Percentiles rank a stretch among this genome's conserved stretches.
Conservation (phyloP, 2,888 invertebrate species). For the Brachyptera putata region DNA sequence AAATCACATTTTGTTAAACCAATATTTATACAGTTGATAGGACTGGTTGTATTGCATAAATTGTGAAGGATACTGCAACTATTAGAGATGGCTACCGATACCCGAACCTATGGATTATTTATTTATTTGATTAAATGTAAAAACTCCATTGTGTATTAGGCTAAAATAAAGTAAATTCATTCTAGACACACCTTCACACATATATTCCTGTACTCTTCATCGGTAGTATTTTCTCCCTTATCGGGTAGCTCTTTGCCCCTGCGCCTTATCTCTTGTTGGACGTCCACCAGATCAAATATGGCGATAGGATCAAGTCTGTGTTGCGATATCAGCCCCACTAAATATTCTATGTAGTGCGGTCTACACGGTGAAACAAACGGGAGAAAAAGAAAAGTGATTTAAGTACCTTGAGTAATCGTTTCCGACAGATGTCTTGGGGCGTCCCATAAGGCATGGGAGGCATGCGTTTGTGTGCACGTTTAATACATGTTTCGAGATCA, state of each 20-base stretch:
- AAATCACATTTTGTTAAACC: too few species aligned
- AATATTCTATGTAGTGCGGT: constrained; percentile 92
- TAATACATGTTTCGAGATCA: constrained; percentile 77
- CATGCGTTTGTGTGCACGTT: constrained; percentile 65
- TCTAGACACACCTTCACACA: constrained; percentile 82
- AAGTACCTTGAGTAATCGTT: constrained; percentile 59
- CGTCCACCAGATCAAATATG: constrained; percentile 81
- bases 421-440: constrained; percentile 60
- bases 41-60: too few species aligned
- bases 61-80: too few species aligned
- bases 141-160: too few species aligned
- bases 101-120: too few species aligned
- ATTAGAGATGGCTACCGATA: too few species aligned
- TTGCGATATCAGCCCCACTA: constrained; percentile 81
- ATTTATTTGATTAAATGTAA: too few species aligned
- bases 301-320: constrained; percentile 82
- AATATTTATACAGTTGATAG: too few species aligned
- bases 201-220: constrained; percentile 77
- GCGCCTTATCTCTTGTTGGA: constrained; percentile 80
- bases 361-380: constrained; percentile 53
- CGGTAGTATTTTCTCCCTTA: constrained; percentile 73
- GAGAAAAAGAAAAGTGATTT: constrained; percentile 27
- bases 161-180: too few species aligned
- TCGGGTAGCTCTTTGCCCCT: constrained; percentile 80
- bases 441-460: constrained; percentile 75